Evolutionary conservation across 2,888 invertebrate genomes (phyloP).

Genomic region (Sialis lutaria): DNA sequence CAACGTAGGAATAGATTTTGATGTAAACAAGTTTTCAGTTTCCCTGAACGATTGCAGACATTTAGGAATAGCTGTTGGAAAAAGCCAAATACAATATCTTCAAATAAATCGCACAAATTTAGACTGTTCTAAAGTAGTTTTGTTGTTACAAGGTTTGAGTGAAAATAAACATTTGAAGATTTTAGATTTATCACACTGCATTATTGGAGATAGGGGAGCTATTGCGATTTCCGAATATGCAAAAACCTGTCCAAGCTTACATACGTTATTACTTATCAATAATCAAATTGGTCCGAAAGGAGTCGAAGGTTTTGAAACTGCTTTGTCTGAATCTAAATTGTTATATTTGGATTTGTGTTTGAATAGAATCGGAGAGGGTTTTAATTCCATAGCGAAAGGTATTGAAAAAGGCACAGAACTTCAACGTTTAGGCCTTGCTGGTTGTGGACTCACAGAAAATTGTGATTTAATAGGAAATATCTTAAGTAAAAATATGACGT

Average conservation of each 20-base stretch:
- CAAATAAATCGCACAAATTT: conserved; percentile 21
- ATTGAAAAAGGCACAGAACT: conserved; percentile 13
- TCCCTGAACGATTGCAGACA: conserved; percentile 17
- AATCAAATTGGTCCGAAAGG: conserved; percentile 16
- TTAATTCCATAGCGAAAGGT: conserved; percentile 13
- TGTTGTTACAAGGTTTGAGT: conserved; percentile 16
- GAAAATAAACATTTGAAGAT: conserved; percentile 15
- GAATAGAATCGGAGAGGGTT: conserved; percentile 16
- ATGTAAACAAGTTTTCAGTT: conserved; percentile 17
- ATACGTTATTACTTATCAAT: conserved; percentile 16
- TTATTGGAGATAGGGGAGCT: conserved; percentile 18
- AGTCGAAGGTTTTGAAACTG: background rate
- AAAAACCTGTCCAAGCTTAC: conserved; percentile 13
- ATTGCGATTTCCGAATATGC: conserved; percentile 17
- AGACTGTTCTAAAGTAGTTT: conserved; percentile 16
- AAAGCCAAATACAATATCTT: conserved; percentile 15
- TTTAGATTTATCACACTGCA: conserved; percentile 22
- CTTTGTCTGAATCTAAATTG: background rate
- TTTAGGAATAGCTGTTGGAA: conserved; percentile 18
- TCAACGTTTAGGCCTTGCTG: conserved; percentile 15
- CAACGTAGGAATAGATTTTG: conserved; percentile 19
- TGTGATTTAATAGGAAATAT: conserved; percentile 14
- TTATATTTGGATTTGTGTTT: conserved; percentile 13
- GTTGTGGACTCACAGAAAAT: conserved; percentile 17
- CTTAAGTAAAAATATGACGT: conserved; percentile 14